Conservation (phyloP, 2,888 invertebrate species). For the Anarsia innoxiella region DNA sequence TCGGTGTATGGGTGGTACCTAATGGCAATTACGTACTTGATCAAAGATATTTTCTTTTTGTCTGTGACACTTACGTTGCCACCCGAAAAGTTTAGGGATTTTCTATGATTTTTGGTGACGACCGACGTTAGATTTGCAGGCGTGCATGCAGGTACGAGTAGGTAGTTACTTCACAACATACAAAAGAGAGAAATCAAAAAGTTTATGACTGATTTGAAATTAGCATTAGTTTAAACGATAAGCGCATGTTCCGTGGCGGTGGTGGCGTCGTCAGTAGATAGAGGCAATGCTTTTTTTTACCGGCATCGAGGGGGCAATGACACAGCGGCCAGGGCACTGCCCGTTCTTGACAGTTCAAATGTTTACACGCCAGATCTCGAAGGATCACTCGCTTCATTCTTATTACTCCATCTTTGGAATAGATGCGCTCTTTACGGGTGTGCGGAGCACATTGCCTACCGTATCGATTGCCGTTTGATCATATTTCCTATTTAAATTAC, state of each 20-base stretch:
- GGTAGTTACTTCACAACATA: too few relatives aligned
- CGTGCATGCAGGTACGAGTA: too few relatives aligned
- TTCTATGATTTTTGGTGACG: conserved; percentile 1
- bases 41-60: conserved; percentile 7
- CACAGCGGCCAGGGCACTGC: conserved; percentile 65
- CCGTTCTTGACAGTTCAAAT: conserved; percentile 76
- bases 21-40: conserved; percentile 19
- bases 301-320: conserved; percentile 70
- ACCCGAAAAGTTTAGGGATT: neutral
- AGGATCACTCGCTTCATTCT: conserved; percentile 52
- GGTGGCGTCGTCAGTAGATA: conserved; percentile 46
- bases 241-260: conserved; percentile 39
- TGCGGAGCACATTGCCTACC: too few relatives aligned
- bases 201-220: conserved; percentile 6
- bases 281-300: conserved; percentile 66
- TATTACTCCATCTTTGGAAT: conserved; percentile 25
- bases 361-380: conserved; percentile 64
- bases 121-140: too few relatives aligned
- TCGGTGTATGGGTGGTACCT: conserved; percentile 42
- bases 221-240: conserved; percentile 21
- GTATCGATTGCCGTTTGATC: conserved; percentile 8
- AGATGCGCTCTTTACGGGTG: conserved; percentile 3
- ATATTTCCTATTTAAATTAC: too few relatives aligned
- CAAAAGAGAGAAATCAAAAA: too few relatives aligned
- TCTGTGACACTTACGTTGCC: conserved; percentile 2